Evolutionary conservation across 1,140 invertebrate species (phyloP), one percentile per base, ranked within the genome.

Genomic region (Temnothorax longispinosus): DNA sequence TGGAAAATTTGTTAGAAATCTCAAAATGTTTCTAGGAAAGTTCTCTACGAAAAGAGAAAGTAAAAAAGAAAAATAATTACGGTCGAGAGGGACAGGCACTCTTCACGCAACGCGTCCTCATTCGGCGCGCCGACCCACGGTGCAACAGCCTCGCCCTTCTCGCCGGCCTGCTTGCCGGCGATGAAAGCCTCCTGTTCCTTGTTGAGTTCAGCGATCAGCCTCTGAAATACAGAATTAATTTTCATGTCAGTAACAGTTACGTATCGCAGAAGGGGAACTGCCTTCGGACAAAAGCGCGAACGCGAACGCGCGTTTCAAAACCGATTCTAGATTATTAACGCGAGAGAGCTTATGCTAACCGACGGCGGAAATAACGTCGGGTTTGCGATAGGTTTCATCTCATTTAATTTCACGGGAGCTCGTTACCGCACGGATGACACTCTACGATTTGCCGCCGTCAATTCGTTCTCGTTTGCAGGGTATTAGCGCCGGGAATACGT

Each of bases 161-260:
- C 96, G 92, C 96, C 96, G 7, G 76, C 96, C 96, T 91, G 97
- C 96, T 96, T 99, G 97, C 97, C 97, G 93, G 98, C 98, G 87
- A 99, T 97, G 95, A 99, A 99, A 71, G 98, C 98, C 91, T 99
- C 98, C 95, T 99, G 99, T 94, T 99, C 99, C 94, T 98, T 98
- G 95, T 98, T 99, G 94, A 99, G 98, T 92, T 99, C 98, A 74
- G 98, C 98, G 90, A 99, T 96, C 94, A 99, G 97, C 95, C 98
- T 99, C 98, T 99, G 96, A 92, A 96, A 94, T 35, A 35, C 6
- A 87, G 5, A 88, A 87, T 92, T 84, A 88, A 90, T 86, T 76
- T n/a, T 15, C 47, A 21, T 27, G 65, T 85, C 85, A 88, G 62
- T 64, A 27, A n/a, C 6, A 47, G 52, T 67, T 80, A 32, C 11